A percentile compares a stretch with the other conserved stretches of the same genome.
Conservation (phyloP, 2,888 invertebrate species). For the Apodemia hepburni region DNA sequence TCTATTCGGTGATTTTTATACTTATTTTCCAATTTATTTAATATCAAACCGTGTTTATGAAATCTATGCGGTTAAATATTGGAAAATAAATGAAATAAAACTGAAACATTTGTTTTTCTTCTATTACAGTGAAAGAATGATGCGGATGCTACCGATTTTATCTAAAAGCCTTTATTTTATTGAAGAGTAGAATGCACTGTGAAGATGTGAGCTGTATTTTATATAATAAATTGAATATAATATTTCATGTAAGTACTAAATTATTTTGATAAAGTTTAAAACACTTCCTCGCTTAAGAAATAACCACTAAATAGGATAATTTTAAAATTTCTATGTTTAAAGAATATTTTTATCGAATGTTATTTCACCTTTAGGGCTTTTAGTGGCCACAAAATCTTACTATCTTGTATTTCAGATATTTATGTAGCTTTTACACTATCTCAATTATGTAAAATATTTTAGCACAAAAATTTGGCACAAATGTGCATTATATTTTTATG, state of each 20-base stretch:
- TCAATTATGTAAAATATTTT: constrained; percentile 7
- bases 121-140: constrained; percentile 18
- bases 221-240: constrained; percentile 52
- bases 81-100: not conserved
- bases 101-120: not conserved
- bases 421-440: constrained; percentile 12
- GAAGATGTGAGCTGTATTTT: constrained; percentile 68
- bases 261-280: constrained; percentile 74
- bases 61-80: constrained; percentile 12
- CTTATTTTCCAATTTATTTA: no score
- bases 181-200: constrained; percentile 59
- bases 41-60: no score
- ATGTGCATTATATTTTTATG: constrained; percentile 10
- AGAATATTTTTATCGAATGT: constrained; percentile 48
- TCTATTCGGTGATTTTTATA: no score
- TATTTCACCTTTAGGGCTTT: constrained; percentile 48
- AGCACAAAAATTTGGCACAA: constrained; percentile 8
- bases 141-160: constrained; percentile 16
- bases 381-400: constrained; percentile 38
- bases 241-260: constrained; percentile 72
- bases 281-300: constrained; percentile 65
- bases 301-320: constrained; percentile 56
- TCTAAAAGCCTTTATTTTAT: constrained; percentile 34
- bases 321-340: constrained; percentile 58
- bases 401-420: constrained; percentile 3